phyloP scores from a whole-genome alignment of 2,113 vertebrate species.

The Podocnemis expansa region DNA sequence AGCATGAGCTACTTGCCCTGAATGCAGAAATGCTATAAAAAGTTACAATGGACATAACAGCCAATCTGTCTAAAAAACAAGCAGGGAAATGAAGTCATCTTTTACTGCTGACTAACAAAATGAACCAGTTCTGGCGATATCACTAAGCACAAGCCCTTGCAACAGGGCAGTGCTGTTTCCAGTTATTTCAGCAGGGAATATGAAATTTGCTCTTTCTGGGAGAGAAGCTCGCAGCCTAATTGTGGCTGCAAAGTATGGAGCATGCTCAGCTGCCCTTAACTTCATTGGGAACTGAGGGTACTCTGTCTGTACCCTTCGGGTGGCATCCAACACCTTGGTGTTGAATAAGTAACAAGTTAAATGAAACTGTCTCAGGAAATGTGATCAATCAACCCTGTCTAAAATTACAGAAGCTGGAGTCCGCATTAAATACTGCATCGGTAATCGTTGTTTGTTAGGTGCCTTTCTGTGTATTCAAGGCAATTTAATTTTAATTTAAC shows the following conservation, averaged over 20 bases:
- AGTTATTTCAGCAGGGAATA: background rate
- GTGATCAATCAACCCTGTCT: background rate
- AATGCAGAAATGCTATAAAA: background rate
- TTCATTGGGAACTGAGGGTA: background rate
- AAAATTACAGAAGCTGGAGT: background rate
- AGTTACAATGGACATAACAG: background rate
- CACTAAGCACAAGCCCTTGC: background rate
- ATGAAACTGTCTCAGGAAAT: background rate
- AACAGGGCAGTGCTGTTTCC: background rate
- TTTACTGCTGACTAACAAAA: background rate
- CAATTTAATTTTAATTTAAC: background rate
- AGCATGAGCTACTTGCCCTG: slow-evolving; percentile 27
- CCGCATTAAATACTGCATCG: background rate
- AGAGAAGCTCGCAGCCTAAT: background rate
- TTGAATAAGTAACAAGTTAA: background rate
- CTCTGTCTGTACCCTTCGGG: rapidly evolving
- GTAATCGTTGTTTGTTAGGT: slow-evolving; percentile 45
- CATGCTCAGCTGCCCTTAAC: background rate
- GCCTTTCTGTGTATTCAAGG: slow-evolving; percentile 8
- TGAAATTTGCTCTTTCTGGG: background rate
- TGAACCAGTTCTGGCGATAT: background rate
- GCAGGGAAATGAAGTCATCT: background rate
- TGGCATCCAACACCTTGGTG: background rate
- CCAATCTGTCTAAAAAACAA: rapidly evolving
- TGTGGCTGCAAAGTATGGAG: background rate